Conservation (phyloP, 2,113 vertebrate species). For the Stictonetta naevosa region DNA sequence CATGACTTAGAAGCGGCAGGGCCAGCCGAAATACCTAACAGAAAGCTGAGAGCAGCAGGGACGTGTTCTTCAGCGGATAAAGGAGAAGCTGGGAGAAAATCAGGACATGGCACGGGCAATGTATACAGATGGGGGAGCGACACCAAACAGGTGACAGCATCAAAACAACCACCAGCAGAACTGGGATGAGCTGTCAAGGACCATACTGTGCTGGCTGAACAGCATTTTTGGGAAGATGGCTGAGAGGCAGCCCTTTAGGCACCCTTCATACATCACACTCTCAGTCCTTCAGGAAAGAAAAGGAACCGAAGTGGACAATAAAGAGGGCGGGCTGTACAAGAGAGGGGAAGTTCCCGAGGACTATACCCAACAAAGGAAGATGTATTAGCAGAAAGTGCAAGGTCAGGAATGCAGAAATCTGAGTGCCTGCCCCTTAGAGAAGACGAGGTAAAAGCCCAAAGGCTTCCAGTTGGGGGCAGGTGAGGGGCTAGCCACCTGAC, state of each 20-base stretch:
- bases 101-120: background rate
- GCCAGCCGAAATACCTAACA: rapidly evolving
- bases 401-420: background rate
- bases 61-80: background rate
- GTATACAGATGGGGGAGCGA: rapidly evolving
- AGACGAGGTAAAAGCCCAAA: background rate
- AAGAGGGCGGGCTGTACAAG: rapidly evolving
- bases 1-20: background rate
- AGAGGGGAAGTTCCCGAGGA: background rate
- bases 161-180: background rate
- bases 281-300: background rate
- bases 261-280: background rate
- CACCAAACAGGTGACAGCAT: background rate
- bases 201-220: rapidly evolving
- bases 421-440: background rate
- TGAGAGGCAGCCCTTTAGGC: rapidly evolving
- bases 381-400: background rate
- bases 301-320: background rate
- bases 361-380: rapidly evolving
- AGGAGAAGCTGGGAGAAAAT: background rate
- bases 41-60: background rate
- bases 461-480: background rate
- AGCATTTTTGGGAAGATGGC: background rate
- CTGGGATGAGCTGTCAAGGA: background rate
- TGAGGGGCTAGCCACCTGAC: rapidly evolving